Conservation (phyloP, 2,113 vertebrate genomes). For the Eurypyga helias region DNA sequence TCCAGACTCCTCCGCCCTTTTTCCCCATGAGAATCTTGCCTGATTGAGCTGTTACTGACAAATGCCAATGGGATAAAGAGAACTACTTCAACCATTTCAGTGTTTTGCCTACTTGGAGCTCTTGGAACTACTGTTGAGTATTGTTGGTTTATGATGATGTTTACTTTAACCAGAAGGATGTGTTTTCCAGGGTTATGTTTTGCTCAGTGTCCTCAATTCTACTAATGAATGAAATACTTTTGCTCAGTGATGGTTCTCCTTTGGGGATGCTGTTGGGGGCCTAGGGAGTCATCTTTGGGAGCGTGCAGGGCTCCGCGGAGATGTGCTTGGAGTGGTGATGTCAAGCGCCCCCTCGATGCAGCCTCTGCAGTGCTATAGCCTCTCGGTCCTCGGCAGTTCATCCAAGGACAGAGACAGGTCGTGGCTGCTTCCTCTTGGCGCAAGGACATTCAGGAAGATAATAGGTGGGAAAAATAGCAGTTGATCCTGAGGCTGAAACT, state of each 20-base stretch:
- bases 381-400: neutral
- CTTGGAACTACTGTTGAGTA: neutral
- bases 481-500: slow-evolving; percentile 58
- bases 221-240: neutral
- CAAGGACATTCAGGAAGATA: slow-evolving; percentile 16
- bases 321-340: neutral
- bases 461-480: slow-evolving; percentile 37
- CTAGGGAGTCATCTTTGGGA: neutral
- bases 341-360: fast-evolving
- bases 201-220: neutral
- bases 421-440: neutral
- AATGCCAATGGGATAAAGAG: neutral
- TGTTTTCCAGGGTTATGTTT: neutral
- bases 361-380: neutral
- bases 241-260: neutral
- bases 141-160: neutral
- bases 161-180: neutral
- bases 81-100: neutral
- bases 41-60: neutral
- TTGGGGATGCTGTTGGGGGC: neutral
- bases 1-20: neutral
- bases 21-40: neutral
- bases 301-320: fast-evolving
- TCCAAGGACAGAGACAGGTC: neutral
- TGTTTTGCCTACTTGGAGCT: neutral